Evolutionary conservation across 2,113 vertebrate species (phyloP).

Genomic region (Miniopterus natalensis): DNA sequence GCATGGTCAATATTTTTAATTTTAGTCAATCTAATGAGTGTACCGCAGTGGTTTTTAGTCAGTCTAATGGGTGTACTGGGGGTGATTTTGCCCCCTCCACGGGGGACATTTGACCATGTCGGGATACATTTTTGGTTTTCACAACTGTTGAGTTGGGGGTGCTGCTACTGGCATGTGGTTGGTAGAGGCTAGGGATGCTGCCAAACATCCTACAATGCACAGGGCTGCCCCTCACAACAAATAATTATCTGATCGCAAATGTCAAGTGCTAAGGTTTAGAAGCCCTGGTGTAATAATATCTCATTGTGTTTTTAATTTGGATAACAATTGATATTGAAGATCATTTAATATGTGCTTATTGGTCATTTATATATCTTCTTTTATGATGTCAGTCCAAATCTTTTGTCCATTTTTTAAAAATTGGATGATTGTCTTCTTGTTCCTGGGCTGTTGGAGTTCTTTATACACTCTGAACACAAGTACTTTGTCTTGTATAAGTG

Average conservation of each 20-base stretch:
- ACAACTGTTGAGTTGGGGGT: not conserved
- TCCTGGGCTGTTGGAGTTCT: not conserved
- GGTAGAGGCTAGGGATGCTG: not conserved
- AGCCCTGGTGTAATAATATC: not conserved
- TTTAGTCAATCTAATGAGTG: not conserved
- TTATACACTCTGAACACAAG: constrained; percentile 3
- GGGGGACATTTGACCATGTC: not conserved
- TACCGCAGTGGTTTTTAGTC: not conserved
- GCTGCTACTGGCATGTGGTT: not conserved
- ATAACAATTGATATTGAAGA: not conserved
- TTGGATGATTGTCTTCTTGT: not conserved
- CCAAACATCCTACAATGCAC: not conserved
- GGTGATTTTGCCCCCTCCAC: not conserved
- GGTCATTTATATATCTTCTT: not conserved
- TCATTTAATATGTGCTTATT: not conserved
- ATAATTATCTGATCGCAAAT: not conserved
- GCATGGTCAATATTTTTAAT: not conserved
- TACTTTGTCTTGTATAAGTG: not conserved
- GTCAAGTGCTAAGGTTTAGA: not conserved
- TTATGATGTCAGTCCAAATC: not conserved
- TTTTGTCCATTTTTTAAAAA: not conserved
- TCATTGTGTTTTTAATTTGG: not conserved
- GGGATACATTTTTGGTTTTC: constrained; percentile 23
- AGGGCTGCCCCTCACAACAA: not conserved
- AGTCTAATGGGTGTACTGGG: not conserved